These are phyloP conservation scores for Alosa sapidissima DNA, from an alignment of 2,797 vertebrate species.

Conservation along the genomic window DNA sequence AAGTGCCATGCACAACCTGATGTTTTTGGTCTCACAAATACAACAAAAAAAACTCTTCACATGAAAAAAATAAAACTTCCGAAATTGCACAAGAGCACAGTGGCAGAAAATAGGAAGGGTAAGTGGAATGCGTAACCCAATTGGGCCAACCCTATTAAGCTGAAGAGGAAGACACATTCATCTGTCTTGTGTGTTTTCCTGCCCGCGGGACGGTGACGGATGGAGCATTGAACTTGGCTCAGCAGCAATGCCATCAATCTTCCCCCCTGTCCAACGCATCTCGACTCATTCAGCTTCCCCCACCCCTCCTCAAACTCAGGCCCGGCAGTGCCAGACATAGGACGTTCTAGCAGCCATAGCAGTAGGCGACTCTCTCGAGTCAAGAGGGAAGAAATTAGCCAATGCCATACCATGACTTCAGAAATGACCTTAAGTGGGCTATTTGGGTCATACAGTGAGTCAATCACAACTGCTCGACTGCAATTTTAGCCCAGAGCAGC, in stretches of 20 bases:
- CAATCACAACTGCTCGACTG: background rate
- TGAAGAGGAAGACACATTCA: slow-evolving; percentile 54
- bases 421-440: background rate
- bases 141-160: background rate
- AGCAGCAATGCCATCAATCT: slow-evolving; percentile 66
- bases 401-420: background rate
- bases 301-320: slow-evolving; percentile 28
- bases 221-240: slow-evolving; percentile 70
- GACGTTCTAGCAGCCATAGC: background rate
- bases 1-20: background rate
- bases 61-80: background rate
- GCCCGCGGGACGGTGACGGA: slow-evolving; percentile 64
- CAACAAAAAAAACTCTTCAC: background rate
- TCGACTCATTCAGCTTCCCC: slow-evolving; percentile 53
- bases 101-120: slow-evolving; percentile 10
- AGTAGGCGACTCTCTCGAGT: background rate
- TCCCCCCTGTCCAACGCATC: slow-evolving; percentile 46
- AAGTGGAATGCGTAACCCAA: background rate
- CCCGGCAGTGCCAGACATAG: background rate
- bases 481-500: background rate
- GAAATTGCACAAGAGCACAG: slow-evolving; percentile 1
- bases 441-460: background rate
- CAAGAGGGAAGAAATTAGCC: background rate
- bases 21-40: background rate
- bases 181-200: slow-evolving; percentile 65